A percentile compares a stretch with the other conserved stretches of the same genome.
Conservation (phyloP, 2,888 invertebrate genomes). For the Ormyrus nitidulus region DNA sequence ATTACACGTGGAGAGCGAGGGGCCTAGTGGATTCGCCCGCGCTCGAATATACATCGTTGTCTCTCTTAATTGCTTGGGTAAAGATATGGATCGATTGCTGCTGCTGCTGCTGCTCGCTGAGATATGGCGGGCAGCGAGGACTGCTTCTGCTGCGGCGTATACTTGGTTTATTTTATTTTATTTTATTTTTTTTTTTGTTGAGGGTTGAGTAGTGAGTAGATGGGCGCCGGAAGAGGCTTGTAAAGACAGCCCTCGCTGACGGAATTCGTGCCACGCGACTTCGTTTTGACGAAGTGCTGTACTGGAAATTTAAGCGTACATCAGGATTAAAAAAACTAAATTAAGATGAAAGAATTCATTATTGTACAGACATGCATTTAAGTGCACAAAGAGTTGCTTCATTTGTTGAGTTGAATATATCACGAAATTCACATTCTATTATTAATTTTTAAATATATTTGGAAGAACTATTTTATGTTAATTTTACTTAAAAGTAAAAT, state of each 20-base stretch:
- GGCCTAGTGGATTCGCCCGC: background rate
- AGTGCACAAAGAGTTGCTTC: too few relatives aligned
- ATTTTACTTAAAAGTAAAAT: too few relatives aligned
- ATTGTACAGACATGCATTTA: too few relatives aligned
- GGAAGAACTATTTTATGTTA: too few relatives aligned
- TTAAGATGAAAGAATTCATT: background rate
- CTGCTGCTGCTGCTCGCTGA: background rate
- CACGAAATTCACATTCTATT: too few relatives aligned
- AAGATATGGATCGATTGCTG: slow-evolving; percentile 73
- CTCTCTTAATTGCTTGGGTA: slow-evolving; percentile 71
- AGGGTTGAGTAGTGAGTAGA: background rate
- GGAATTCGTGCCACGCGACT: background rate
- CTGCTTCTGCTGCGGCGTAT: slow-evolving; percentile 57
- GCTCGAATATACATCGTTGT: slow-evolving; percentile 72
- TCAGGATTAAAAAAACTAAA: background rate
- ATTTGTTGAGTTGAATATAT: too few relatives aligned
- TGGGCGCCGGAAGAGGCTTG: background rate
- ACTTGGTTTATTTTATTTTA: slow-evolving; percentile 37
- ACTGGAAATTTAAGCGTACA: slow-evolving; percentile 12
- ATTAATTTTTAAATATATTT: too few relatives aligned
- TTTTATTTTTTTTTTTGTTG: slow-evolving; percentile 32
- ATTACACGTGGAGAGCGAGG: too few relatives aligned
- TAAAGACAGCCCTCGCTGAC: background rate
- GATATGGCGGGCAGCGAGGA: slow-evolving; percentile 41
- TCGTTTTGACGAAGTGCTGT: slow-evolving; percentile 6